Percentiles rank a stretch among this genome's conserved stretches.
phyloP scores from a whole-genome alignment of 2,888 invertebrate species.

The Amitus sp. region DNA sequence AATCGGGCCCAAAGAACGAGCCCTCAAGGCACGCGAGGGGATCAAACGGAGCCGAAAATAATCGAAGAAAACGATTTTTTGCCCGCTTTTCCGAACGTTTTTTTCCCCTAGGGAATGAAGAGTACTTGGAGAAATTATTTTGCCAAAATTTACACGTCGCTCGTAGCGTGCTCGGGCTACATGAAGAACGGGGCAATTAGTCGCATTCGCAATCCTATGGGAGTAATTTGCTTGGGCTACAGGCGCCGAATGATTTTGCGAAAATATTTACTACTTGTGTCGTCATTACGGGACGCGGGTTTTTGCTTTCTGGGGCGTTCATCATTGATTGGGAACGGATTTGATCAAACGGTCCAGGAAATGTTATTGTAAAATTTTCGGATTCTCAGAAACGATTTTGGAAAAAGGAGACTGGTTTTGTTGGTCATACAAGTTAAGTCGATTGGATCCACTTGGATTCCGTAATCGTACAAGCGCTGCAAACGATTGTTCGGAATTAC shows the following conservation, averaged over 20 bases:
- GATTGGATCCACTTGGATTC: slow-evolving; percentile 3
- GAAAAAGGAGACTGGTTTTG: too few species aligned
- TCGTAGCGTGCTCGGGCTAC: slow-evolving; percentile 2
- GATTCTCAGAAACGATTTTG: too few species aligned
- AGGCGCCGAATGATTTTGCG: slow-evolving; percentile 2
- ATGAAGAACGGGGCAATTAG: slow-evolving; percentile 7
- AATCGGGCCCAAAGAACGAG: slow-evolving; percentile 1
- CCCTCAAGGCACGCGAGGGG: too few species aligned
- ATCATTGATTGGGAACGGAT: too few species aligned
- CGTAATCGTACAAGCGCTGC: slow-evolving; percentile 15
- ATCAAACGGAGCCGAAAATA: too few species aligned
- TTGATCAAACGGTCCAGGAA: too few species aligned
- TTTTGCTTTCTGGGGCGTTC: too few species aligned
- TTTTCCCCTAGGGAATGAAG: slow-evolving; percentile 48
- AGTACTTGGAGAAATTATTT: too few species aligned
- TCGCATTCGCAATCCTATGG: background rate
- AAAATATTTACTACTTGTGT: slow-evolving; percentile 9
- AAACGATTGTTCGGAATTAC: slow-evolving; percentile 48
- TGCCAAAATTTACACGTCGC: slow-evolving; percentile 3
- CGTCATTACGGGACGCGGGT: background rate
- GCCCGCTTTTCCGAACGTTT: too few species aligned
- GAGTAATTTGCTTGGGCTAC: slow-evolving; percentile 4
- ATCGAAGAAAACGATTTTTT: too few species aligned
- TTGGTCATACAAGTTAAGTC: too few species aligned
- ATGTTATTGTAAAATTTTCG: too few species aligned